These are phyloP conservation scores for Protobothrops mucrosquamatus DNA, from an alignment of 2,113 vertebrate genomes.

Conservation along the genomic window DNA sequence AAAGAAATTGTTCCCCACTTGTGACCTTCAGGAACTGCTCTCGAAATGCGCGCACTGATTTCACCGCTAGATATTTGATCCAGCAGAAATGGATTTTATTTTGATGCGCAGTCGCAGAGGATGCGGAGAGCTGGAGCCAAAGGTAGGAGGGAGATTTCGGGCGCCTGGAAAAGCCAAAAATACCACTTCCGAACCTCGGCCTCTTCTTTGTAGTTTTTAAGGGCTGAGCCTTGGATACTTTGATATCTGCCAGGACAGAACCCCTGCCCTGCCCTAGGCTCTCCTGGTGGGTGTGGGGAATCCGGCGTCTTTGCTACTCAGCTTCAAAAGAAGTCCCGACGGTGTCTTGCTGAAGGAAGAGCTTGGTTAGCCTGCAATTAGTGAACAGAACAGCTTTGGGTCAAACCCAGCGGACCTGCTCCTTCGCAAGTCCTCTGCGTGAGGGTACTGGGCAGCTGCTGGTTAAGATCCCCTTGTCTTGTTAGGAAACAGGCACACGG, in stretches of 20 bases:
- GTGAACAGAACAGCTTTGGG: background rate
- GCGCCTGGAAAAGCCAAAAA: background rate
- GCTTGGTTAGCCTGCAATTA: background rate
- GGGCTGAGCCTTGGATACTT: background rate
- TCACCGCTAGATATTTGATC: background rate
- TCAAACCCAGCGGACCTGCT: background rate
- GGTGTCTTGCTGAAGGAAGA: background rate
- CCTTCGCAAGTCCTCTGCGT: background rate
- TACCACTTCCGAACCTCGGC: background rate
- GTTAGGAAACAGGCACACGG: background rate
- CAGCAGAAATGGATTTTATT: background rate
- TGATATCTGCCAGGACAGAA: background rate
- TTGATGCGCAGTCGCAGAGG: background rate
- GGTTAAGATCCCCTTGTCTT: background rate
- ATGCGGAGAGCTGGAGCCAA: background rate
- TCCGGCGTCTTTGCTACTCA: background rate
- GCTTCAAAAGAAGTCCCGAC: background rate
- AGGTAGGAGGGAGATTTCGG: background rate
- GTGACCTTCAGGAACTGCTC: background rate
- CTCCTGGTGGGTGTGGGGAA: background rate
- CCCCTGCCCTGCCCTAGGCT: background rate
- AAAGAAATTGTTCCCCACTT: background rate
- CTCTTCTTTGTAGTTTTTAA: background rate
- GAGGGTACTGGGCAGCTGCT: background rate
- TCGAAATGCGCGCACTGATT: background rate